Conservation (phyloP, 1,140 invertebrate genomes). For the Belonocnema kinseyi region DNA sequence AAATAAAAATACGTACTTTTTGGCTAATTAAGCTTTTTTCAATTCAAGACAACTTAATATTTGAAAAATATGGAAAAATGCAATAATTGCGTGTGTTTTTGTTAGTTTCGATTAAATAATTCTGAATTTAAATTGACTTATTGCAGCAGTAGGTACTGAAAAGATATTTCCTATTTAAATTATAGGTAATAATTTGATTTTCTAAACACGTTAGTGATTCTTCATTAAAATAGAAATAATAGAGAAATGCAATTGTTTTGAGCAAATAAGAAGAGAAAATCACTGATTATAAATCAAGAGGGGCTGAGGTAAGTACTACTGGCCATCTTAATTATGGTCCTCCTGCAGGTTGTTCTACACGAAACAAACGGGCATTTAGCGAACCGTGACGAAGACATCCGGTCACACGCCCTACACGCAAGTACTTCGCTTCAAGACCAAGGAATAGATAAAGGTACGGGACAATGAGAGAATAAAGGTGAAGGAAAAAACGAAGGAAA, state of each 20-base stretch:
- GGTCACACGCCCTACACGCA: constrained; percentile 66
- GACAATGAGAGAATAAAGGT: constrained; percentile 43
- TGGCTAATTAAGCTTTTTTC: no score
- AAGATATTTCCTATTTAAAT: no score
- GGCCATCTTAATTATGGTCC: constrained; percentile 27
- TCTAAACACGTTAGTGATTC: no score
- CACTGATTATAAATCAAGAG: constrained; percentile 18
- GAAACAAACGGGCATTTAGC: constrained; percentile 54
- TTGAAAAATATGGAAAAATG: no score
- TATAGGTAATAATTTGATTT: no score
- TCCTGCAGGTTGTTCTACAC: constrained; percentile 29
- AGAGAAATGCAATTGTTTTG: neutral
- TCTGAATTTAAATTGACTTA: no score
- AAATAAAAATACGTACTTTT: no score
- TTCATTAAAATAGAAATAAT: neutral
- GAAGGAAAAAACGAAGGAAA: constrained; percentile 43
- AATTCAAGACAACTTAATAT: no score
- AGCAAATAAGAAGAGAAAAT: constrained; percentile 3
- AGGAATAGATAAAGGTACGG: constrained; percentile 38
- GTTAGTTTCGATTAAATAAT: no score
- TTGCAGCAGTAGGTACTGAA: no score
- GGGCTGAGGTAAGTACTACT: constrained; percentile 14
- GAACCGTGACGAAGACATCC: constrained; percentile 68
- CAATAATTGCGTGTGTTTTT: no score
- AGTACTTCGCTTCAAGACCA: constrained; percentile 35